Evolutionary conservation across 2,888 invertebrate species (phyloP), one percentile per base, ranked within the genome.

Genomic region (Adineta ricciae): DNA sequence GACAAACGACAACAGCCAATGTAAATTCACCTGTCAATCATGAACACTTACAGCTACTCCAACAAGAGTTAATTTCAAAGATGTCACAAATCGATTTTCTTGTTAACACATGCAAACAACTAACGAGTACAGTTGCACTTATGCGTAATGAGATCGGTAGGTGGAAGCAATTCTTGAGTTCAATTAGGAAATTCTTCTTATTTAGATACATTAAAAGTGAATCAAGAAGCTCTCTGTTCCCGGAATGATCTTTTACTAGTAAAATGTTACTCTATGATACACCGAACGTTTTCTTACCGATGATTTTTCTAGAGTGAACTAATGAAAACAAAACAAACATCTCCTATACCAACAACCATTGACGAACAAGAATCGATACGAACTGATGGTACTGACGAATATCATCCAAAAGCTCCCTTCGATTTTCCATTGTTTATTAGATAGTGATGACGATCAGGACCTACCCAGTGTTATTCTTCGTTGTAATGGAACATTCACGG

Each of bases 401-500:
- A 52, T 16, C 24, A 50, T 27, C 16, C 16, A 27, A 32, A 3
- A 64, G 16, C 16, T 0, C 4, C 4, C 2, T 64, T 64, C 32
- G 5, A 0, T 64, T n/a, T 14, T 38, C 4, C 16, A 14, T 78
- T 78, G 24, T 41, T 41, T 78, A 41, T 78, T 78, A 78, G 78
- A 78, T n/a, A 78, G 41, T 78, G 38, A 41, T 24, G 78, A 78
- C 24, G 41, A 78, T 36, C 38, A n/a, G n/a, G 38, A 78, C 16
- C 19, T 64, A 64, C 27, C 32, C 32, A 64, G 32, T 78, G 78
- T 78, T 24, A 41, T 41, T 78, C 24, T 78, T 41, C 78, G 78
- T 41, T 78, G 78, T 78, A 78, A 78, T 41, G 78, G 78, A 78
- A 78, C 78, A 21, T 78, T 78, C 41, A 41, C 78, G 11, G 78